Evolutionary conservation across 2,888 invertebrate species (phyloP).

Genomic region (Dasypolia templi): DNA sequence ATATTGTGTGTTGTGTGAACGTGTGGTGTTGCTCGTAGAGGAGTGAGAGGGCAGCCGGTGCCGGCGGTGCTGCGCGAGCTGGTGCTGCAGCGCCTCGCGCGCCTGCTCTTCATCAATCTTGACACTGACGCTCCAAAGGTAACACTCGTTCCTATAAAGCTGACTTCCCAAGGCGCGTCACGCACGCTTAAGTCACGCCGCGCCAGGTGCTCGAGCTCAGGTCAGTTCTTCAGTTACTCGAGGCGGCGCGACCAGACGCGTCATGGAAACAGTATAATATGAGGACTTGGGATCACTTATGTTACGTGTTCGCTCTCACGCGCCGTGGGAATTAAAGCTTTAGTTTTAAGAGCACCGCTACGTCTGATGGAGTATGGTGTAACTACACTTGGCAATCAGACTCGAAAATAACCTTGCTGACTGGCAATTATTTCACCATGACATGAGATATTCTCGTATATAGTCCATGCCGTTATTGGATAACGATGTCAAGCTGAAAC

Average conservation of each 20-base stretch:
- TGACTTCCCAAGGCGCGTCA: neutral
- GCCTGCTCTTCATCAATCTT: conserved; percentile 93
- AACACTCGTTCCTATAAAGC: conserved; percentile 15
- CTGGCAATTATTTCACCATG: neutral
- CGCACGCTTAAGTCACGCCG: too few species aligned
- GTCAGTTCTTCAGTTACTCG: too few species aligned
- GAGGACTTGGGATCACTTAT: neutral
- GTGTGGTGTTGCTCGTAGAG: conserved; percentile 90
- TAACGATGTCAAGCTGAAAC: neutral
- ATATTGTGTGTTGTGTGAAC: conserved; percentile 70
- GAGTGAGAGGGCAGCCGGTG: conserved; percentile 94
- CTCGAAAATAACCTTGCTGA: neutral
- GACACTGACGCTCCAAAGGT: conserved; percentile 89
- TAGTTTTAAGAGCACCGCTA: too few species aligned
- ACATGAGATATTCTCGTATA: neutral
- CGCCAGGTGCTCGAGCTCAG: too few species aligned
- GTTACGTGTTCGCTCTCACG: neutral
- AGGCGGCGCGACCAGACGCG: neutral
- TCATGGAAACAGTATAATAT: too few species aligned
- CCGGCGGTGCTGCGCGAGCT: conserved; percentile 92
- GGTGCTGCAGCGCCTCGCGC: conserved; percentile 94
- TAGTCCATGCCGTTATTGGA: neutral
- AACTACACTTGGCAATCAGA: neutral
- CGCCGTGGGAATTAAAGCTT: neutral
- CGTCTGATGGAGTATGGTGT: neutral